Evolutionary conservation across 2,888 invertebrate genomes (phyloP), one percentile per base, ranked within the genome.

Genomic region (Eutolmus rufibarbis): DNA sequence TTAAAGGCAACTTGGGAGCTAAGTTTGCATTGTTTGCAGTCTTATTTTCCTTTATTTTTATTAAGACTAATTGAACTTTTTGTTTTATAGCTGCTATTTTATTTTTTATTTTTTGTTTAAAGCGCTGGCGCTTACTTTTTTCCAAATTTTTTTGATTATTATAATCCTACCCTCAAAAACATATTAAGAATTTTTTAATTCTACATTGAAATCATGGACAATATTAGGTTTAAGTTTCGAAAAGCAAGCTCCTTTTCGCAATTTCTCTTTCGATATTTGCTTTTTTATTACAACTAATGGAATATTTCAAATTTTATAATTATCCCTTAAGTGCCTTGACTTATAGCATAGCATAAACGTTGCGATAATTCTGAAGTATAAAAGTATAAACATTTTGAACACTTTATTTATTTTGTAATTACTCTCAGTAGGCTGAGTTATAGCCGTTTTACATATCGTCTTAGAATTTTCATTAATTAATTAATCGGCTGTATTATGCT

Each of bases 1-100:
- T 85, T 43, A 43, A 85, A 46, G 85, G 85, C 85, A 85, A 43
- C 85, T 85, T 40, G 66, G 66, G 51, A 66, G 28, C 28, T 66
- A 66, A 66, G 66, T 28, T 23, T 66, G 28, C 66, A 66, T 66
- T 51, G 19, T 51, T 66, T 66, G 66, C 66, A 66, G 66, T 37
- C 43, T 46, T 79, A 28, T 79, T 79, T 84, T 84, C 46, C 31
- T 79, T 40, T 34, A 23, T 57, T 28, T 66, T 66, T 28, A 66
- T 66, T 66, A 66, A 66, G 66, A 66, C 9, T 28, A 23, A 66
- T 66, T 66, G 66, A 66, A 28, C 2, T 66, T 66, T 66, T 66
- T 19, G 9, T 16, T 14, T 43, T 57, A 57, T 57, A 57, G 23
- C 57, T 19, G 57, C 19, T 57, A 57, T 23, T 14, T 66, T 19